Evolutionary conservation across 2,113 vertebrate genomes (phyloP).

Genomic region (Xenus cinereus): DNA sequence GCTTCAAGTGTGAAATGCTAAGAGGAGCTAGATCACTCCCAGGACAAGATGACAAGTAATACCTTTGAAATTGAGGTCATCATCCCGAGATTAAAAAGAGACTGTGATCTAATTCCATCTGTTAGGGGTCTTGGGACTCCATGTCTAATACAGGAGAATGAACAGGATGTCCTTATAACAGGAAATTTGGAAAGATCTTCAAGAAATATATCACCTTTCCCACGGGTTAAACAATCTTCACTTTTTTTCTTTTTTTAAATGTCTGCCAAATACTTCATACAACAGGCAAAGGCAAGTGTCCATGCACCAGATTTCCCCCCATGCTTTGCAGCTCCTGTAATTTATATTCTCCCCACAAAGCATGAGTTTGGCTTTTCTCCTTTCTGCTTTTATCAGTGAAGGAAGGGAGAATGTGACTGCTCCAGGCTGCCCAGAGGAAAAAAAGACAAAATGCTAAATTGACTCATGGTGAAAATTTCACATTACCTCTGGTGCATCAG

Average conservation of each 20-base stretch:
- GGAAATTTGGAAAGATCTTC: background rate
- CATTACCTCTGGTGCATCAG: too few species aligned
- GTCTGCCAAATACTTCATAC: background rate
- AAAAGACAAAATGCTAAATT: background rate
- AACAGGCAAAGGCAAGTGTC: background rate
- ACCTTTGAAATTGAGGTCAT: conserved; percentile 14
- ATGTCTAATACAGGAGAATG: background rate
- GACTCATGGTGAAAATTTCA: background rate
- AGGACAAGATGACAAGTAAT: background rate
- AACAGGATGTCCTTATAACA: background rate
- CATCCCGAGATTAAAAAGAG: background rate
- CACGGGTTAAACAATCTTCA: background rate
- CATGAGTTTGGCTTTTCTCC: background rate
- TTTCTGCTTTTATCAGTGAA: background rate
- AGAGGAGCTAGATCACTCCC: background rate
- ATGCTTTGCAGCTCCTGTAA: background rate
- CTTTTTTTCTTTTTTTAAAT: background rate
- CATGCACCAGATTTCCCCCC: background rate
- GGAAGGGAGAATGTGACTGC: background rate
- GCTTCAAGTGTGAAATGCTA: conserved; percentile 6
- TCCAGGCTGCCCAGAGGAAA: background rate
- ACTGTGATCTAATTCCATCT: conserved; percentile 10
- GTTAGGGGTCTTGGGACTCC: background rate
- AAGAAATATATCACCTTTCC: background rate
- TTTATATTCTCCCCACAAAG: background rate